Evolutionary conservation across 1,140 invertebrate genomes (phyloP).

Genomic region (Drosophila tristis): DNA sequence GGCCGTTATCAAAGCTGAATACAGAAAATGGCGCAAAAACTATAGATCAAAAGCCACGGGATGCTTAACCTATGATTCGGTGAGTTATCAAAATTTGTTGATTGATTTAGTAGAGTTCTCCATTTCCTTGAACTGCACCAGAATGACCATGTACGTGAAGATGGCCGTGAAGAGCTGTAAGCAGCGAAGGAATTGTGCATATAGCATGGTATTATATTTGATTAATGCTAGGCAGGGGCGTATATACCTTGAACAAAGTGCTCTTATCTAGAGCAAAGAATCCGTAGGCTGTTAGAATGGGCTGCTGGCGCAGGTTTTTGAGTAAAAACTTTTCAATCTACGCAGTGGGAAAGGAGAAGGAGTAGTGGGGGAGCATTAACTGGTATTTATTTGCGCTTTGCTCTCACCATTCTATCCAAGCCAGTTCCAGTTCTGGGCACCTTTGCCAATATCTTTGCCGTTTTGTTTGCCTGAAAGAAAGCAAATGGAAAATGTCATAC

Average conservation of each 20-base stretch:
- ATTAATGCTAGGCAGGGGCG: neutral
- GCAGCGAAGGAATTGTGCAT: neutral
- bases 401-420: slow-evolving; percentile 67
- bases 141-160: slow-evolving; percentile 80
- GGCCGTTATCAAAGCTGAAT: slow-evolving; percentile 98
- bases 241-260: slow-evolving; percentile 71
- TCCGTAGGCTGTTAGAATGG: slow-evolving; percentile 76
- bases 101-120: slow-evolving; percentile 66
- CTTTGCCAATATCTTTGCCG: slow-evolving; percentile 72
- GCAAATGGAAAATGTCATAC: neutral
- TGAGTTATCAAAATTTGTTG: slow-evolving; percentile 84
- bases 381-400: neutral
- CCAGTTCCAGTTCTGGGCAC: slow-evolving; percentile 67
- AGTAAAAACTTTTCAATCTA: slow-evolving; percentile 79
- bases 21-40: slow-evolving; percentile 99
- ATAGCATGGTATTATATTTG: neutral
- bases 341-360: neutral
- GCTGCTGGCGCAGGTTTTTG: slow-evolving; percentile 73
- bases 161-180: slow-evolving; percentile 74
- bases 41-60: slow-evolving; percentile 93
- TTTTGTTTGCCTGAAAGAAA: slow-evolving; percentile 75
- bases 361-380: too few species aligned
- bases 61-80: slow-evolving; percentile 90
- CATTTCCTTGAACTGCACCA: slow-evolving; percentile 80
- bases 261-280: slow-evolving; percentile 76